phyloP scores from a whole-genome alignment of 2,797 vertebrate species.

The Rhincodon typus region DNA sequence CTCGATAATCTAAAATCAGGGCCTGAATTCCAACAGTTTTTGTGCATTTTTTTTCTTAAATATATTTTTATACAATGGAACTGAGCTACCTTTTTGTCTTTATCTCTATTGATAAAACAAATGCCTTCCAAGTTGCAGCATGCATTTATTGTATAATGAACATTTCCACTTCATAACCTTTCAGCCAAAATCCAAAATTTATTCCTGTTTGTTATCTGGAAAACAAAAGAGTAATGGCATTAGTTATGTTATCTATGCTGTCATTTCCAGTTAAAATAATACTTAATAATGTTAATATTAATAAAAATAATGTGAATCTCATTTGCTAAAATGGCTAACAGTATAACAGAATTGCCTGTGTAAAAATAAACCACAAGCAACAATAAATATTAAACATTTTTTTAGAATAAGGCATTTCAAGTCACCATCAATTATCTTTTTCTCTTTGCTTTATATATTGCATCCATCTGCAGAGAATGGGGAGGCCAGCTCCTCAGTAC shows the following conservation, averaged over 20 bases:
- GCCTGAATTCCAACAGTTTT: not conserved
- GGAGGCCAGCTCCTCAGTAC: not conserved
- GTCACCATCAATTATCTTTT: not conserved
- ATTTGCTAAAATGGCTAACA: not conserved
- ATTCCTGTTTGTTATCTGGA: not conserved
- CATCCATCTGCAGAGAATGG: not conserved
- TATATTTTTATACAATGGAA: not conserved
- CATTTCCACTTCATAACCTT: not conserved
- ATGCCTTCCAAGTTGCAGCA: not conserved
- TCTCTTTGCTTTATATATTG: not conserved
- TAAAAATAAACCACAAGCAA: not conserved
- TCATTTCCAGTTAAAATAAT: not conserved
- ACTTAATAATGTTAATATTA: not conserved
- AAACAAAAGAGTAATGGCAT: not conserved
- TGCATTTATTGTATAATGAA: not conserved
- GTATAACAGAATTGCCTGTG: not conserved
- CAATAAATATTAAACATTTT: not conserved
- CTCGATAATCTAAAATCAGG: not conserved
- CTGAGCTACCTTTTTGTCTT: not conserved
- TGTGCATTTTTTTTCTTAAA: not conserved
- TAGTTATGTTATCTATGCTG: not conserved
- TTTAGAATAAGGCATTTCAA: not conserved
- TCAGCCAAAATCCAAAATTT: not conserved
- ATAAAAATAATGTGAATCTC: not conserved
- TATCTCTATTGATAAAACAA: not conserved